Conservation (phyloP, 2,888 invertebrate genomes). For the Hermaeophaga mercurialis region DNA sequence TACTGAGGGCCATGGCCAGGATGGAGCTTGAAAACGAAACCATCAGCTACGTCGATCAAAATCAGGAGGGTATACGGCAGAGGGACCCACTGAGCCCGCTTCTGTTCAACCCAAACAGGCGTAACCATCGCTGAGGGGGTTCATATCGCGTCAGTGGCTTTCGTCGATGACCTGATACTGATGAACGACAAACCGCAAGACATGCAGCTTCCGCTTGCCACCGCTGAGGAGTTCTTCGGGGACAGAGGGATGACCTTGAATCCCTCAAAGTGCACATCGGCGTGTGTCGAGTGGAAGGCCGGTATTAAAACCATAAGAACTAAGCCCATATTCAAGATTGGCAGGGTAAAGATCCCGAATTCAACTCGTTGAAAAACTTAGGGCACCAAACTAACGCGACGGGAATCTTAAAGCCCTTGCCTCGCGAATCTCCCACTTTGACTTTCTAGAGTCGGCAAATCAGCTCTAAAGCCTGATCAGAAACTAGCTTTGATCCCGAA, state of each 20-base stretch:
- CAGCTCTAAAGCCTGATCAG: too few species aligned
- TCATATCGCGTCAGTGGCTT: neutral
- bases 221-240: too few species aligned
- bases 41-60: too few species aligned
- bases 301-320: neutral
- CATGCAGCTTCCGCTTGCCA: neutral
- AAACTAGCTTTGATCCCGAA: too few species aligned
- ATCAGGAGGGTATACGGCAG: too few species aligned
- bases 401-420: neutral
- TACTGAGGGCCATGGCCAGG: too few species aligned
- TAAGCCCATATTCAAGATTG: neutral
- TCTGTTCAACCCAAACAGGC: too few species aligned
- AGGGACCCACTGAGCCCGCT: neutral
- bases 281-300: neutral
- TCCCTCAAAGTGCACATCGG: neutral
- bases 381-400: neutral
- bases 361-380: neutral
- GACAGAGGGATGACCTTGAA: neutral
- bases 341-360: neutral
- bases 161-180: neutral
- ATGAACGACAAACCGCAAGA: neutral
- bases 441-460: too few species aligned
- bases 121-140: neutral
- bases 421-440: neutral
- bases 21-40: too few species aligned